Evolutionary conservation across 2,888 invertebrate species (phyloP), one percentile per base, ranked within the genome.

Genomic region (Limenitis camilla): DNA sequence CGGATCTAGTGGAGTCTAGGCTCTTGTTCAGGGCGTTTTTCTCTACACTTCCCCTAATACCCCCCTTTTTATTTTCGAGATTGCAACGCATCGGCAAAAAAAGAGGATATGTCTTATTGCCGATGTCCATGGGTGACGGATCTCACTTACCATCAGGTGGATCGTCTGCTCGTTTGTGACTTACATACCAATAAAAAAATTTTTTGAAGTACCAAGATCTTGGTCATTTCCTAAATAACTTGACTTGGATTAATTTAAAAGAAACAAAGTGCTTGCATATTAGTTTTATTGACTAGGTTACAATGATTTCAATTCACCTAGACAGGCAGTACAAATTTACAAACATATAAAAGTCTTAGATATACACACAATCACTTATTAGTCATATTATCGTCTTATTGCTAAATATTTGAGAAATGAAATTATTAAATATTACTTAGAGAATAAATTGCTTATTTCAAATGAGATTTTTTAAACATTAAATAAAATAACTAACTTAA

Each of bases 251-350:
- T 30, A 9, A 31, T 40, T 29, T 33, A 49, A 67, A 69, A 53
- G 46, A 62, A 56, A 56, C 52, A 49, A 56, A 7, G 50, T 43
- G 44, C 42, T 49, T 40, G 11, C 19, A 43, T 40, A 46, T 54
- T 64, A 63, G 59, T 52, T 81, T 81, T 81, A 81, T 78, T 81
- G 79, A 80, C 81, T 81, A 80, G 78, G 76, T 78, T 76, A 75
- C 52, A 62, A 68, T 68, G 68, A 68, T 60, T 53, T 55, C 54
- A 55, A 40, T 59, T 56, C 53, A 62, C 61, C 59, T 57, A 60
- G 56, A 55, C 59, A 63, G 53, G 56, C 59, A 64, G 56, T 69
- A 72, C 69, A 73, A 76, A 76, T 78, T 72, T 79, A 78, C 72
- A 80, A 82, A 79, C 53, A 74, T 80, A 80, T 67, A 76, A 80